phyloP scores from a whole-genome alignment of 1,140 invertebrate species.

The Helicorthomorpha holstii region DNA sequence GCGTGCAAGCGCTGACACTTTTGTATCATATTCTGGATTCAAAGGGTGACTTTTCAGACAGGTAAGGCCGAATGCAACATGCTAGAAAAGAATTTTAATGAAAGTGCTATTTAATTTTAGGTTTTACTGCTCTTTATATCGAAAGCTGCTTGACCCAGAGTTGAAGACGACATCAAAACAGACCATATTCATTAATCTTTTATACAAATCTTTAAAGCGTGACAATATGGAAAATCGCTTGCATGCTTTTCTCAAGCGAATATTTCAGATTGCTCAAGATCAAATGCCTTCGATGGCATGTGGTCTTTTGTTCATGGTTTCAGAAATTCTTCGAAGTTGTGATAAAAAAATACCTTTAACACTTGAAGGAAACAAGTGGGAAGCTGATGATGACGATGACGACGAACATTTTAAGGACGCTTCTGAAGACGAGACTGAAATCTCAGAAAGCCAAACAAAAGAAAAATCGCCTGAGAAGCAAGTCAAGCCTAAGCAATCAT shows the following conservation, averaged over 20 bases:
- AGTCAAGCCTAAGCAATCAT: too few species aligned
- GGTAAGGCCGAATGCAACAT: conserved; percentile 23
- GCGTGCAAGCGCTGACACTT: conserved; percentile 69
- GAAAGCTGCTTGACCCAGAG: conserved; percentile 60
- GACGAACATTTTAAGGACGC: conserved; percentile 12
- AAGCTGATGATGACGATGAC: conserved; percentile 7
- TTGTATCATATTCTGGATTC: conserved; percentile 61
- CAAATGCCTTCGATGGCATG: background rate
- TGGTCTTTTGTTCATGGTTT: background rate
- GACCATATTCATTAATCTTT: conserved; percentile 67
- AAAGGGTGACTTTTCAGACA: conserved; percentile 32
- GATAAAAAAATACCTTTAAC: background rate
- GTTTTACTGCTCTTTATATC: conserved; percentile 80
- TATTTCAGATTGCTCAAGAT: conserved; percentile 41
- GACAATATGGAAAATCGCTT: conserved; percentile 53
- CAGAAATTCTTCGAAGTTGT: background rate
- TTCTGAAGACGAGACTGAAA: conserved; percentile 8
- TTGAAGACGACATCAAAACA: conserved; percentile 54
- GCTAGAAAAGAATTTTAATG: conserved; percentile 4
- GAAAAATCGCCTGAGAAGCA: too few species aligned
- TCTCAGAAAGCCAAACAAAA: too few species aligned
- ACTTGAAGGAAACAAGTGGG: background rate
- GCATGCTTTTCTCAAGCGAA: conserved; percentile 71
- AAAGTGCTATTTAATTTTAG: conserved; percentile 22
- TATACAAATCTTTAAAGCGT: conserved; percentile 64